These are phyloP conservation scores for Agrilus cyanescens DNA, from an alignment of 2,888 invertebrate species.

Conservation along the genomic window DNA sequence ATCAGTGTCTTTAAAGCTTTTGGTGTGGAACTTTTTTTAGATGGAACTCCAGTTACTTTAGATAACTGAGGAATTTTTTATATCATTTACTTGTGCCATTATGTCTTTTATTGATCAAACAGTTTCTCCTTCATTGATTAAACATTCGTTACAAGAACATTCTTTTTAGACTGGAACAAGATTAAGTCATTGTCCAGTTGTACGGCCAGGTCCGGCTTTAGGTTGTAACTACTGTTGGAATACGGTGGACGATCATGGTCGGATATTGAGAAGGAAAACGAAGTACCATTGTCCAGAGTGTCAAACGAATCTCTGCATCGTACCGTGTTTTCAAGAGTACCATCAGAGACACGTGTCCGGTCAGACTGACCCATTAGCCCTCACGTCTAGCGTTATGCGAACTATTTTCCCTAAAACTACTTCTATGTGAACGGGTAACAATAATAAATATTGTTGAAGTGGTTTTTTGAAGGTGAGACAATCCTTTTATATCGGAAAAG, in stretches of 20 bases:
- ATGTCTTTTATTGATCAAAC: constrained; percentile 20
- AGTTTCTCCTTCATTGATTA: constrained; percentile 1
- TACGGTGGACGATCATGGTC: constrained; percentile 70
- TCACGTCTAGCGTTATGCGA: constrained; percentile 29
- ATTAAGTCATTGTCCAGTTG: constrained; percentile 73
- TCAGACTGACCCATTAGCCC: constrained; percentile 28
- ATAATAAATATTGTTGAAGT: too few species aligned
- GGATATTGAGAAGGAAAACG: constrained; percentile 73
- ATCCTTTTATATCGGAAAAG: too few species aligned
- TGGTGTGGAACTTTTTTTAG: constrained; percentile 10
- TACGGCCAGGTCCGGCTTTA: constrained; percentile 70
- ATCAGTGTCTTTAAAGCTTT: constrained; percentile 16
- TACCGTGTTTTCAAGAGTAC: constrained; percentile 80
- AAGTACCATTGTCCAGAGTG: constrained; percentile 87
- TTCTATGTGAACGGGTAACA: constrained; percentile 29
- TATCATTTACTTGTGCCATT: constrained; percentile 1
- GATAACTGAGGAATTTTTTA: constrained; percentile 3
- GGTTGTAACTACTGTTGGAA: constrained; percentile 89
- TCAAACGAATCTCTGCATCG: constrained; percentile 78
- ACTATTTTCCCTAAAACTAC: constrained; percentile 35
- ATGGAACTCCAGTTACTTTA: constrained; percentile 1
- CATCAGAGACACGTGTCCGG: constrained; percentile 48
- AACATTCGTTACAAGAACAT: neutral
- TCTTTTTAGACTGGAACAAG: constrained; percentile 37
- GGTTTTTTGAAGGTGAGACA: too few species aligned